A percentile compares a stretch with the other conserved stretches of the same genome.
Evolutionary conservation across 2,888 invertebrate genomes (phyloP).

Genomic region (Therioaphis trifolii): DNA sequence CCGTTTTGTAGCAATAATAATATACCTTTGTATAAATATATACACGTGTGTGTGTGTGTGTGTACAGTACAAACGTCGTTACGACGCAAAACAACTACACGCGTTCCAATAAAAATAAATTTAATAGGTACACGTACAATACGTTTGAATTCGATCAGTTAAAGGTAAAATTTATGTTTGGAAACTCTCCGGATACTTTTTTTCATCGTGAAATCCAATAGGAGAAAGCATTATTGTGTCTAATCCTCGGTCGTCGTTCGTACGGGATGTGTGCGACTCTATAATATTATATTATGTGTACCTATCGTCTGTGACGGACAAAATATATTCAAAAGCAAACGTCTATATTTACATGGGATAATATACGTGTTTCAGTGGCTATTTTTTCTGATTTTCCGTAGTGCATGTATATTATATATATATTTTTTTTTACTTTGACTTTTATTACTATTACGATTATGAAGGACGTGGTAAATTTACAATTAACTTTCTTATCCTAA

Average conservation of each 20-base stretch:
- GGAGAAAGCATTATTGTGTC: background rate
- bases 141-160: constrained; percentile 4
- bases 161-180: constrained; percentile 25
- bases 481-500: no score
- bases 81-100: background rate
- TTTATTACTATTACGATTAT: no score
- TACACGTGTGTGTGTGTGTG: no score
- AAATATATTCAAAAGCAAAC: no score
- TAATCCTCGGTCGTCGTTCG: constrained; percentile 13
- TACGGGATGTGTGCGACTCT: background rate
- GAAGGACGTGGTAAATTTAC: no score
- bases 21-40: background rate
- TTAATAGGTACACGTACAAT: background rate
- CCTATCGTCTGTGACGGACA: background rate
- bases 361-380: no score
- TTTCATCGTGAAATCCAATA: background rate
- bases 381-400: no score
- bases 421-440: no score
- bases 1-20: background rate
- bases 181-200: background rate
- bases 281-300: no score
- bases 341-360: no score
- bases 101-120: background rate
- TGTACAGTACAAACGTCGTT: no score
- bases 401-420: no score